phyloP scores from a whole-genome alignment of 2,888 invertebrate species.

The Hipparchia semele region DNA sequence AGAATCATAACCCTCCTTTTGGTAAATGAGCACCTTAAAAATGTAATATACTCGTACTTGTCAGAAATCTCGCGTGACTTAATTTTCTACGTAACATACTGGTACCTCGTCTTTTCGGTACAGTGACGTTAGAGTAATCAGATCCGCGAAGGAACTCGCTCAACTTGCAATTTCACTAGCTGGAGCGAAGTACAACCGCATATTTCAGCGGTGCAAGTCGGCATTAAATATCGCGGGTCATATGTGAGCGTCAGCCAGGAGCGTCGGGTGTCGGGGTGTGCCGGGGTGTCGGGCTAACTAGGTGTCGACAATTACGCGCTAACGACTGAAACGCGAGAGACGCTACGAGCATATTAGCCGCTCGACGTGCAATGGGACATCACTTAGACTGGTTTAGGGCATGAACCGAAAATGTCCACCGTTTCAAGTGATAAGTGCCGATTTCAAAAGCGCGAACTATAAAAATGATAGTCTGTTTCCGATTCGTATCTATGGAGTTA shows the following conservation, averaged over 20 bases:
- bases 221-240: constrained; percentile 54
- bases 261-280: constrained; percentile 51
- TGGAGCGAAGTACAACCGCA: constrained; percentile 31
- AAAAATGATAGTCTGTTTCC: too few species aligned
- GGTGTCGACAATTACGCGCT: constrained; percentile 75
- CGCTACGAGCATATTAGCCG: constrained; percentile 69
- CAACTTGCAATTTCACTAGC: constrained; percentile 7
- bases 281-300: constrained; percentile 64
- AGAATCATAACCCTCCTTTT: too few species aligned
- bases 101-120: constrained; percentile 3
- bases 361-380: constrained; percentile 17
- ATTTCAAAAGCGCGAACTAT: too few species aligned
- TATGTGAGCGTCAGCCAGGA: constrained; percentile 70
- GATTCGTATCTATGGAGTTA: too few species aligned
- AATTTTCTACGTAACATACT: neutral
- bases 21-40: too few species aligned
- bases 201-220: constrained; percentile 36
- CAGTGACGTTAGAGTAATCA: neutral
- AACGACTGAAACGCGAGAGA: constrained; percentile 75
- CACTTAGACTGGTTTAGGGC: constrained; percentile 2
- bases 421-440: neutral
- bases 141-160: neutral
- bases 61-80: neutral
- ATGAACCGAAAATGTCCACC: neutral
- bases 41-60: too few species aligned